phyloP scores from a whole-genome alignment of 2,797 vertebrate genomes.

The Halcyon badia region DNA sequence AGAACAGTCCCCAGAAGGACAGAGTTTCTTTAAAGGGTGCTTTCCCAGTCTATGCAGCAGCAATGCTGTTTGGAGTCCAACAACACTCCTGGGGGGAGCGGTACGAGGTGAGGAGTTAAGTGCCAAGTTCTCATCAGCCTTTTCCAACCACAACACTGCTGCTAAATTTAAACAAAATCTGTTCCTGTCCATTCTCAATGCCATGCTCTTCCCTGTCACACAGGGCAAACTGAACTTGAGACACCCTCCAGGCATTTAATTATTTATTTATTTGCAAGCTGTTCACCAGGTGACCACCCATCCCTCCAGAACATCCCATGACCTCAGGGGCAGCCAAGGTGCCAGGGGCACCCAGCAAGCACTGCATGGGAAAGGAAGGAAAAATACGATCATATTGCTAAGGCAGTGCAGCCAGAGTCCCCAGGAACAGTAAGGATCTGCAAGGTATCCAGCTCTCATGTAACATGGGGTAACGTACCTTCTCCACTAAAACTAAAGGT shows the following conservation, averaged over 20 bases:
- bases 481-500: background rate
- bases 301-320: background rate
- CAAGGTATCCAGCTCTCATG: background rate
- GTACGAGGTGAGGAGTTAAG: background rate
- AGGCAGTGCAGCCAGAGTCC: background rate
- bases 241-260: background rate
- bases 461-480: background rate
- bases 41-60: background rate
- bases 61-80: background rate
- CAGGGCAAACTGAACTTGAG: background rate
- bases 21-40: conserved; percentile 12
- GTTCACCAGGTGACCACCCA: conserved; percentile 12
- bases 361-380: background rate
- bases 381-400: background rate
- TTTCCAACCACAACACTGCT: conserved; percentile 22
- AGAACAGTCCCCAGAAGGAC: background rate
- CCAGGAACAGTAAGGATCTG: background rate
- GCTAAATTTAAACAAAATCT: conserved; percentile 72
- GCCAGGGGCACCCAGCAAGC: background rate
- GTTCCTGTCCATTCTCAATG: conserved; percentile 18
- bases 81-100: background rate
- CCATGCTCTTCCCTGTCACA: background rate
- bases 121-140: conserved; percentile 45
- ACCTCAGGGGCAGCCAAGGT: background rate
- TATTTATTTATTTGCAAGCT: background rate